phyloP scores from a whole-genome alignment of 2,888 invertebrate genomes.

The Nineta flava region DNA sequence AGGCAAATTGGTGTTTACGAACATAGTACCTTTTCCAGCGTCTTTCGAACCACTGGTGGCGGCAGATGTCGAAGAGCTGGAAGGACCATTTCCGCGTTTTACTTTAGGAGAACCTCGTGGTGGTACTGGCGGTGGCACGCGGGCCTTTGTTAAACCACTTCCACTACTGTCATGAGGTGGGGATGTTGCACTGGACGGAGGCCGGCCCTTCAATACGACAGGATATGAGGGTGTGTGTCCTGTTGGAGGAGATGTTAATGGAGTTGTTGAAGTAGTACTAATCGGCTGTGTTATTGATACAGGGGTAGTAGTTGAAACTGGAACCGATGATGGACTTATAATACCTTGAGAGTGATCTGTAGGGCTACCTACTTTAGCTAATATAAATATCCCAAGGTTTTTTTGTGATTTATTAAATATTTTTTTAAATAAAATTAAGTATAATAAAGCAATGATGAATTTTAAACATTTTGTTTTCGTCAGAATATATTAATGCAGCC shows the following conservation, averaged over 20 bases:
- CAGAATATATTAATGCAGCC: no score
- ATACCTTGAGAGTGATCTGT: slow-evolving; percentile 36
- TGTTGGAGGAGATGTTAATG: slow-evolving; percentile 32
- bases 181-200: slow-evolving; percentile 21
- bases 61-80: slow-evolving; percentile 5
- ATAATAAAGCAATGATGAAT: background rate
- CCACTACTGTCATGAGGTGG: slow-evolving; percentile 30
- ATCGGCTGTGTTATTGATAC: slow-evolving; percentile 23
- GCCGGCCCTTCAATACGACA: slow-evolving; percentile 53
- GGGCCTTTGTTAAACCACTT: slow-evolving; percentile 35
- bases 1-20: slow-evolving; percentile 26
- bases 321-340: slow-evolving; percentile 20
- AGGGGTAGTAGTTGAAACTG: slow-evolving; percentile 17
- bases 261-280: slow-evolving; percentile 28
- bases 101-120: slow-evolving; percentile 64
- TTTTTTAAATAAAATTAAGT: slow-evolving; percentile 5
- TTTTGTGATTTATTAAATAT: slow-evolving; percentile 9
- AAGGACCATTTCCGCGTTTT: slow-evolving; percentile 33
- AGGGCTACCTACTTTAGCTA: slow-evolving; percentile 31
- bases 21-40: slow-evolving; percentile 19
- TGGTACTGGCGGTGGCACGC: slow-evolving; percentile 78
- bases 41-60: slow-evolving; percentile 3
- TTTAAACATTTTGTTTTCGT: background rate
- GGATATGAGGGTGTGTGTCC: slow-evolving; percentile 39
- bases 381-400: background rate